These are phyloP conservation scores for Argyresthia goedartella DNA, from an alignment of 2,888 invertebrate genomes.

Conservation along the genomic window DNA sequence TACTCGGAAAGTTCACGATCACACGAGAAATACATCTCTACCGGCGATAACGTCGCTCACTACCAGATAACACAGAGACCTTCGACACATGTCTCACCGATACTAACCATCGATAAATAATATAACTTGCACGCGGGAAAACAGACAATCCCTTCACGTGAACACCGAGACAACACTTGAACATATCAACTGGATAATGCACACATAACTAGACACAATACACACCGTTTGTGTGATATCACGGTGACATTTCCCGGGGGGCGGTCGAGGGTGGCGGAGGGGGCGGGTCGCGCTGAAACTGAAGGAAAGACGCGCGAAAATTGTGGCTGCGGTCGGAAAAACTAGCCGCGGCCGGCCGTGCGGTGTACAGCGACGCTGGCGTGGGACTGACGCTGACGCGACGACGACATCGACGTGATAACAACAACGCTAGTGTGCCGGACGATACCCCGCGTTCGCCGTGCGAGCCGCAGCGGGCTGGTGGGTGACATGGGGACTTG, in stretches of 20 bases:
- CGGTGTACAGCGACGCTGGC: slow-evolving; percentile 35
- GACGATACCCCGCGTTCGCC: background rate
- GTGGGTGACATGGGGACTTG: too few relatives aligned
- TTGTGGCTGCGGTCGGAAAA: background rate
- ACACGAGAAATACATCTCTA: background rate
- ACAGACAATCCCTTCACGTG: slow-evolving; percentile 52
- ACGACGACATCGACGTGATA: slow-evolving; percentile 46
- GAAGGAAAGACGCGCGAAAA: slow-evolving; percentile 19
- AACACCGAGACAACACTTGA: slow-evolving; percentile 39
- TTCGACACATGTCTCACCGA: slow-evolving; percentile 29
- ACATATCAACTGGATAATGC: slow-evolving; percentile 43
- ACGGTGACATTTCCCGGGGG: slow-evolving; percentile 46
- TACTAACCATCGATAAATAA: background rate
- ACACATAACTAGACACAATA: slow-evolving; percentile 28
- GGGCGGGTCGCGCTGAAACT: slow-evolving; percentile 35
- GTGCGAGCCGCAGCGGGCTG: too few relatives aligned
- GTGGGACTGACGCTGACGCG: slow-evolving; percentile 36
- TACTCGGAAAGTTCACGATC: background rate
- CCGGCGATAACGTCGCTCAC: background rate
- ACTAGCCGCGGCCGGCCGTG: slow-evolving; percentile 31
- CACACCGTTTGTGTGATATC: slow-evolving; percentile 47
- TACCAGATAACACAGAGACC: slow-evolving; percentile 21
- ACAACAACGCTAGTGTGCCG: slow-evolving; percentile 16
- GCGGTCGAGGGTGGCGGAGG: slow-evolving; percentile 20
- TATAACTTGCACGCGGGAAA: background rate